Percentiles rank a stretch among this genome's conserved stretches.
Conservation (phyloP, 2,113 vertebrate species). For the Beaufortia kweichowensis region DNA sequence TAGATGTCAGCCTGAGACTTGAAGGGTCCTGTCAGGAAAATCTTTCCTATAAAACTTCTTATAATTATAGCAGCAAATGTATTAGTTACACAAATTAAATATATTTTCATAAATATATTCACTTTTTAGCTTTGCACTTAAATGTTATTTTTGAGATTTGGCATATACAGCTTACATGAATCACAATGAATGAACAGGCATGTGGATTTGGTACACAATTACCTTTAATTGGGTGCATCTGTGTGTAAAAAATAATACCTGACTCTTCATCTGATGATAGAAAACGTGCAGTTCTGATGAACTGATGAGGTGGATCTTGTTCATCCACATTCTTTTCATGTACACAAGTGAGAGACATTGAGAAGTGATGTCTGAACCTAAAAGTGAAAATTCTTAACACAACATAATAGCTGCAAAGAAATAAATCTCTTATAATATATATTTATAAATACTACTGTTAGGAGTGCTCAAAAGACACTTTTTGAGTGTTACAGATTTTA, state of each 20-base stretch:
- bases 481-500: not conserved
- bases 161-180: too few species aligned
- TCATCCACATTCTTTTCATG: not conserved
- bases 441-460: not conserved
- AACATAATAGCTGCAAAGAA: not conserved
- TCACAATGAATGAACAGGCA: not conserved
- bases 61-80: not conserved
- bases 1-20: constrained; percentile 41
- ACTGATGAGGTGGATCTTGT: not conserved
- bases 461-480: constrained; percentile 1
- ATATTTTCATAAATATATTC: too few species aligned
- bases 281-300: constrained; percentile 21
- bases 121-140: too few species aligned
- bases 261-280: constrained; percentile 15
- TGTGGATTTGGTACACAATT: constrained; percentile 17
- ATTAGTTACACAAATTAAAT: not conserved
- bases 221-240: constrained; percentile 39
- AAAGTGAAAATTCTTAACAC: too few species aligned
- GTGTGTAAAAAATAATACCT: constrained; percentile 48
- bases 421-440: constrained; percentile 18
- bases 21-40: not conserved
- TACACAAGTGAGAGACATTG: too few species aligned
- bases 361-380: too few species aligned
- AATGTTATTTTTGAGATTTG: too few species aligned
- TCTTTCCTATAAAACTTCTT: not conserved